phyloP scores from a whole-genome alignment of 2,797 vertebrate species.

The Coccyzus lansbergi region DNA sequence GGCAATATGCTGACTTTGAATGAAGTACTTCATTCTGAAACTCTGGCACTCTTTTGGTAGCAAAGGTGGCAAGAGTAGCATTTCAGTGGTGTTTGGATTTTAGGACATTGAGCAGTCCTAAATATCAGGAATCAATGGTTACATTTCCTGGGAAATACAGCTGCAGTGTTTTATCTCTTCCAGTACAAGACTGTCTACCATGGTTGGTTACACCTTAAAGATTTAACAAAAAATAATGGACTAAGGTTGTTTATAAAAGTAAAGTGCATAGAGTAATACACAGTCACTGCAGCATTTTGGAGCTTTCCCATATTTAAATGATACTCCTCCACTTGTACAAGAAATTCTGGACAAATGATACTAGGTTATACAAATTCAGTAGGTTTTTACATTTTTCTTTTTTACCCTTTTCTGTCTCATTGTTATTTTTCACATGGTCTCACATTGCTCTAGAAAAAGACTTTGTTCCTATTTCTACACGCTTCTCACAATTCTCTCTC shows the following conservation, averaged over 20 bases:
- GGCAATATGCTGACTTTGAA: neutral
- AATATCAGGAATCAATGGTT: neutral
- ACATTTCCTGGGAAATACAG: neutral
- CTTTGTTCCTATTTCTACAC: neutral
- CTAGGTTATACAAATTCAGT: neutral
- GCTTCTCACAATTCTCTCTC: neutral
- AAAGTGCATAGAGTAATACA: neutral
- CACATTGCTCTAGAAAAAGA: neutral
- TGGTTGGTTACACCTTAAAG: neutral
- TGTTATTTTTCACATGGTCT: neutral
- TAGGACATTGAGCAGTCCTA: neutral
- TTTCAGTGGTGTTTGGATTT: neutral
- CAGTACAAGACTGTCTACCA: neutral
- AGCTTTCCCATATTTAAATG: neutral
- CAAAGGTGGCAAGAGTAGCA: neutral
- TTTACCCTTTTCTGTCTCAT: neutral
- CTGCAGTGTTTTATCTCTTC: neutral
- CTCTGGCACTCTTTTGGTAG: neutral
- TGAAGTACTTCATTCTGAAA: neutral
- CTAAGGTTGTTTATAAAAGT: neutral
- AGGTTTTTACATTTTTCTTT: neutral
- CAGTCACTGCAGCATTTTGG: neutral
- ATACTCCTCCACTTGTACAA: neutral
- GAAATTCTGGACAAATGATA: neutral
- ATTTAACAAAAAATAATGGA: neutral